These are phyloP conservation scores for Bradypus variegatus DNA, from an alignment of 2,797 vertebrate species.

Conservation along the genomic window DNA sequence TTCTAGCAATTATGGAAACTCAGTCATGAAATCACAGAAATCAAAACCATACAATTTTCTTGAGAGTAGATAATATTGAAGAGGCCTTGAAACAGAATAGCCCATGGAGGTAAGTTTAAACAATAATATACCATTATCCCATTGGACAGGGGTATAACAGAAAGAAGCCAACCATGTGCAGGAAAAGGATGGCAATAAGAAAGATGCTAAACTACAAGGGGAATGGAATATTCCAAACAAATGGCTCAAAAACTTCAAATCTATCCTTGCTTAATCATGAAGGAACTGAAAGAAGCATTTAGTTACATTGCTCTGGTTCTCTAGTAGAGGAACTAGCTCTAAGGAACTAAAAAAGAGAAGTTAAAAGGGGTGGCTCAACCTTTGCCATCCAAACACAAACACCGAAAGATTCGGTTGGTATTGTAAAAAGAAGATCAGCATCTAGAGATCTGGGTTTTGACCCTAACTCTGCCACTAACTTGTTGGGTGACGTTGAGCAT, in stretches of 20 bases:
- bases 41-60: slow-evolving; percentile 2
- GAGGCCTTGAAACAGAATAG: neutral
- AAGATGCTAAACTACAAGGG: neutral
- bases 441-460: slow-evolving; percentile 8
- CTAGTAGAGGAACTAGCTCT: slow-evolving; percentile 58
- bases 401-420: neutral
- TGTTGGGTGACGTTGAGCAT: slow-evolving; percentile 14
- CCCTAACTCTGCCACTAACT: neutral
- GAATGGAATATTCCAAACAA: neutral
- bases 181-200: neutral
- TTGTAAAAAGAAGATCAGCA: neutral
- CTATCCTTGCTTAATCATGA: slow-evolving; percentile 37
- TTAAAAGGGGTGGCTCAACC: slow-evolving; percentile 48
- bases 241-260: slow-evolving; percentile 36
- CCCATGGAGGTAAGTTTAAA: neutral
- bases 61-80: neutral
- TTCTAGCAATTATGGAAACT: slow-evolving; percentile 36
- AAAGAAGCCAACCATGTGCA: neutral
- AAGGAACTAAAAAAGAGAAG: slow-evolving; percentile 66
- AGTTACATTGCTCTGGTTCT: slow-evolving; percentile 44
- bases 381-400: slow-evolving; percentile 39
- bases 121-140: neutral
- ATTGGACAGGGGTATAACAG: neutral
- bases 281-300: slow-evolving; percentile 62
- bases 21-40: slow-evolving; percentile 5